phyloP scores from a whole-genome alignment of 92 coral and sea anemone genomes.

The Montipora capitata region DNA sequence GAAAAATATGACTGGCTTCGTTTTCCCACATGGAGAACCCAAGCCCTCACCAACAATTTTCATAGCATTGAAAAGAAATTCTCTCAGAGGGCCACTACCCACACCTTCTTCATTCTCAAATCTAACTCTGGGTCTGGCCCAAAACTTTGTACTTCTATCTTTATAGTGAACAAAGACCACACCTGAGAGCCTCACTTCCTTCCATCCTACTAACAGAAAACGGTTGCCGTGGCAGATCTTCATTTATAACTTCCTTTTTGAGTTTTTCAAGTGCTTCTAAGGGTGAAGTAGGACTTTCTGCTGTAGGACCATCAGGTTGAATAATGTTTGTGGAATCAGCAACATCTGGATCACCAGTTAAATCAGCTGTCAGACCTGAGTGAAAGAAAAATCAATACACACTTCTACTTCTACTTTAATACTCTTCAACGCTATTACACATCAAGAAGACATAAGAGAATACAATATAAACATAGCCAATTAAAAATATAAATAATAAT shows the following conservation, averaged over 20 bases:
- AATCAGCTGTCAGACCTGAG: slow-evolving; percentile 1
- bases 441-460: too few relatives aligned
- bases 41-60: slow-evolving; percentile 61
- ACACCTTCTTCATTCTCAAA: slow-evolving; percentile 75
- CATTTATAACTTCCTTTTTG: background rate
- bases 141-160: background rate
- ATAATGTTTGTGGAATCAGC: slow-evolving; percentile 1
- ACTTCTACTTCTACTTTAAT: too few relatives aligned
- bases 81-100: slow-evolving; percentile 60
- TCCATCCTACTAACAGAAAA: background rate
- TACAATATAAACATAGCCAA: too few relatives aligned
- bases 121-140: slow-evolving; percentile 8
- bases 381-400: background rate
- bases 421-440: too few relatives aligned
- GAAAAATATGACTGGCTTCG: slow-evolving; percentile 42
- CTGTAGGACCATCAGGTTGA: background rate
- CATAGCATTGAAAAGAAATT: slow-evolving; percentile 48
- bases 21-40: slow-evolving; percentile 1
- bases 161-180: background rate
- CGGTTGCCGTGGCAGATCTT: background rate
- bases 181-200: background rate
- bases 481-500: too few relatives aligned
- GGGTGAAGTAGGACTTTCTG: background rate
- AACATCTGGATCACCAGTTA: background rate
- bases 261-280: background rate